These are phyloP conservation scores for Scaptomyza flava DNA, from an alignment of 2,888 invertebrate species.

Conservation along the genomic window DNA sequence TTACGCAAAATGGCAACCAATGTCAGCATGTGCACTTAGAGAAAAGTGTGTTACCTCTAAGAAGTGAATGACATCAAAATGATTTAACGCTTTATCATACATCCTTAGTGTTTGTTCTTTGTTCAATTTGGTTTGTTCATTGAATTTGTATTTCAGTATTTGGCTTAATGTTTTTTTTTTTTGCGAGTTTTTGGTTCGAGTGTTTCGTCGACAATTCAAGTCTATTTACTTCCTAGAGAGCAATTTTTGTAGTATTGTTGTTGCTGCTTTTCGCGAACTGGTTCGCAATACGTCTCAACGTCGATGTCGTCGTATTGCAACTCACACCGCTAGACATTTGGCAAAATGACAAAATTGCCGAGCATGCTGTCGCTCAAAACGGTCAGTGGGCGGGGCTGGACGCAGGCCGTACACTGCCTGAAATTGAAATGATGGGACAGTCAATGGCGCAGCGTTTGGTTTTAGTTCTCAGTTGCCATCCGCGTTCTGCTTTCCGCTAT, in stretches of 20 bases:
- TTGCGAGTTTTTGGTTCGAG: background rate
- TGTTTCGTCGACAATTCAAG: slow-evolving; percentile 44
- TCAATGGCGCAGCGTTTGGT: slow-evolving; percentile 65
- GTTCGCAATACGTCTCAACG: slow-evolving; percentile 13
- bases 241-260: slow-evolving; percentile 27
- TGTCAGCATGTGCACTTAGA: slow-evolving; percentile 39
- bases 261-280: slow-evolving; percentile 10
- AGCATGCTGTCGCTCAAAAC: slow-evolving; percentile 61
- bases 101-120: too few species aligned
- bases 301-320: slow-evolving; percentile 43
- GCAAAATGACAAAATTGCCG: slow-evolving; percentile 82
- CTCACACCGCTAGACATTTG: slow-evolving; percentile 68
- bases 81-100: too few species aligned
- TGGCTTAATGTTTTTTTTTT: background rate
- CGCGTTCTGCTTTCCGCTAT: slow-evolving; percentile 23
- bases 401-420: slow-evolving; percentile 16
- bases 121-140: too few species aligned
- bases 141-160: too few species aligned
- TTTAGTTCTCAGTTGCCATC: slow-evolving; percentile 61
- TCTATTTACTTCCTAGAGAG: slow-evolving; percentile 64
- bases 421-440: slow-evolving; percentile 26
- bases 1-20: slow-evolving; percentile 45
- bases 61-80: background rate
- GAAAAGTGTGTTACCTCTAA: background rate
- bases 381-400: slow-evolving; percentile 34